Percentiles rank a stretch among this genome's conserved stretches.
Evolutionary conservation across 2,888 invertebrate genomes (phyloP).

Genomic region (Melanophora roralis): DNA sequence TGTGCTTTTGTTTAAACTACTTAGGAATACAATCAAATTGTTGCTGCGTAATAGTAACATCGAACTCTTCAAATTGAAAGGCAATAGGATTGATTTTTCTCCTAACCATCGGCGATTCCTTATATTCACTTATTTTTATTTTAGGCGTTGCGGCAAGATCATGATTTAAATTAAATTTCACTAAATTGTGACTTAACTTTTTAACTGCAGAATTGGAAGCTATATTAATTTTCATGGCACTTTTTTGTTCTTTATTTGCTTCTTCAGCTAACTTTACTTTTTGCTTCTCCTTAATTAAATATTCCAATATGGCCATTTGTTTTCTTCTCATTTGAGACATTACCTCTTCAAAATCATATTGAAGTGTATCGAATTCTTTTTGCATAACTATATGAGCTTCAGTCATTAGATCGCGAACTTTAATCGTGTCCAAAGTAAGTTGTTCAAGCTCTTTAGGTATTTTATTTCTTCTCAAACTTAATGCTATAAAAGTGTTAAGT

Average conservation of each 20-base stretch:
- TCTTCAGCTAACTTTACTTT: constrained; percentile 36
- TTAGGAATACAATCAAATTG: constrained; percentile 69
- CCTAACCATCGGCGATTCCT: constrained; percentile 67
- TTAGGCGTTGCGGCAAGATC: constrained; percentile 56
- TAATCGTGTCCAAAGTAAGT: constrained; percentile 44
- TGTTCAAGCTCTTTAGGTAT: constrained; percentile 57
- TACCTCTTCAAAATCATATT: constrained; percentile 60
- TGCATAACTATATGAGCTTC: constrained; percentile 62
- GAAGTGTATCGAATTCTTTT: constrained; percentile 52
- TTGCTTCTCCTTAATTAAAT: constrained; percentile 57
- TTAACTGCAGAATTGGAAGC: constrained; percentile 13
- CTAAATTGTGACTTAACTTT: constrained; percentile 18
- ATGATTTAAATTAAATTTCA: constrained; percentile 30
- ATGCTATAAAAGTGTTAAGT: constrained; percentile 65
- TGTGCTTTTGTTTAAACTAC: constrained; percentile 56
- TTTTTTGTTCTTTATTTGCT: not conserved
- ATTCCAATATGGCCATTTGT: constrained; percentile 59
- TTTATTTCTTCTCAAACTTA: constrained; percentile 65
- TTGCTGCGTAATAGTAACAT: constrained; percentile 63
- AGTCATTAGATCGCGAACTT: constrained; percentile 60
- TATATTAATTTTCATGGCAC: constrained; percentile 14
- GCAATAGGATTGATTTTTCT: constrained; percentile 63
- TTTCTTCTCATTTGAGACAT: constrained; percentile 65
- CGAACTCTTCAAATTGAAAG: constrained; percentile 69
- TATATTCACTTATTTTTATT: constrained; percentile 67